phyloP scores from a whole-genome alignment of 2,113 vertebrate species.

The Nymphicus hollandicus region DNA sequence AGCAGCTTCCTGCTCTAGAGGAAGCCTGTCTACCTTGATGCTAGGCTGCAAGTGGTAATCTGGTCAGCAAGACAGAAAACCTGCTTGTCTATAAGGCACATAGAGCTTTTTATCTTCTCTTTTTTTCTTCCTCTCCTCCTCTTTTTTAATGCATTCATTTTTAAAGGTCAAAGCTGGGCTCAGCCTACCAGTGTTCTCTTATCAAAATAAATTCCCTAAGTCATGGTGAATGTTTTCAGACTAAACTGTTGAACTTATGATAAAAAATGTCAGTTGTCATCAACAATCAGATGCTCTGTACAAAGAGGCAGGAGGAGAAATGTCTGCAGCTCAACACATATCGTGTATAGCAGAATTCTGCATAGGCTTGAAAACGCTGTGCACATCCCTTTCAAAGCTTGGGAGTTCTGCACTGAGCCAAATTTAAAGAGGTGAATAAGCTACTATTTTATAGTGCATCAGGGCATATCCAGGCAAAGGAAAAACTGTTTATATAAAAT shows the following conservation, averaged over 20 bases:
- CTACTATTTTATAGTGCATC: background rate
- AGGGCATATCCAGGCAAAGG: background rate
- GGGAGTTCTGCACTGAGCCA: background rate
- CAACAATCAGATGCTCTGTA: background rate
- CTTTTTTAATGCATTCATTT: background rate
- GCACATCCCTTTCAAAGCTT: background rate
- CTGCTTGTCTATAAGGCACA: background rate
- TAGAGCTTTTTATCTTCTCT: rapidly evolving
- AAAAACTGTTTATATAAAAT: background rate
- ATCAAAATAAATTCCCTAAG: slow-evolving; percentile 37
- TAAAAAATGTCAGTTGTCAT: slow-evolving; percentile 57
- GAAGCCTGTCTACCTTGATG: background rate
- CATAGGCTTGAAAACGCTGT: background rate
- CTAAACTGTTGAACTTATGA: slow-evolving; percentile 25
- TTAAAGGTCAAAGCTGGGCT: slow-evolving; percentile 29
- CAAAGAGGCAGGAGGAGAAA: background rate
- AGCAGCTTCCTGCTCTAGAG: background rate
- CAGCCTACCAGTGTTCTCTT: background rate
- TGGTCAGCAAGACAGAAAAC: background rate
- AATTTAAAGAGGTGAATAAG: background rate
- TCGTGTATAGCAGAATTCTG: background rate
- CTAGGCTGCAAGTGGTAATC: background rate
- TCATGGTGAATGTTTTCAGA: slow-evolving; percentile 20
- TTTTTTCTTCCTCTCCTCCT: rapidly evolving
- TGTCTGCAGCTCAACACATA: background rate